Evolutionary conservation across 2,113 vertebrate species (phyloP), one percentile per base, ranked within the genome.

Genomic region (Coptodon bakossiorum): DNA sequence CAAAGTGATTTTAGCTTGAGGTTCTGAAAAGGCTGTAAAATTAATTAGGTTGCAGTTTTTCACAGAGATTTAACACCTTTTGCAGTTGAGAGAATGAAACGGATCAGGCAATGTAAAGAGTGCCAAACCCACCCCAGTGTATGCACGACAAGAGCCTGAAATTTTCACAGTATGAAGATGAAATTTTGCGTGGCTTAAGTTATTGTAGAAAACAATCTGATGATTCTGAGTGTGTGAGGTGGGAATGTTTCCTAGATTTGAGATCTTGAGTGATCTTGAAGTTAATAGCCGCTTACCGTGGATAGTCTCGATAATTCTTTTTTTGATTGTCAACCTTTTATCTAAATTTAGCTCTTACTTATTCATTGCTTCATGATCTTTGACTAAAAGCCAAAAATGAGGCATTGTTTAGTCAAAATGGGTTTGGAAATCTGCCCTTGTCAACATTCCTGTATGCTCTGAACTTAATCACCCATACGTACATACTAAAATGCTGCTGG

Each of bases 91-190:
- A 73, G 40, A 45, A 73, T 71, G 66, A 43, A 71, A 71, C 1
- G 12, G 38, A 71, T 71, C n/a, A 71, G 38, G 13, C 38, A 24
- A 6, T 43, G 7, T 16, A 43, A 71, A 71, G 3, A 43, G n/a
- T 71, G 66, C 66, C 66, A 71, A 71, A 2, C 1, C 36, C 36
- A 24, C n/a, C 38, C 12, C 13, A 24, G 22, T 27, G n/a, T 9
- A 0, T 0, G 12, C 5, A 45, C 66, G 9, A 2, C 2, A 71
- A 10, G 38, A 24, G 22, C 66, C 38, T 43, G 66, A 71, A 71
- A 9, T 71, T 1, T 71, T 45, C 7, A 43, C 8, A 6, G 12
- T 71, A 45, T 71, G 0, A 71, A 71, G 38, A 43, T 43, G 0
- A 43, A 43, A 27, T 43, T 71, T 43, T 68, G 63, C 19, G 0